Percentiles rank a stretch among this genome's conserved stretches.
Conservation (phyloP, 2,797 vertebrate species). For the Pyrocephalus nanus region DNA sequence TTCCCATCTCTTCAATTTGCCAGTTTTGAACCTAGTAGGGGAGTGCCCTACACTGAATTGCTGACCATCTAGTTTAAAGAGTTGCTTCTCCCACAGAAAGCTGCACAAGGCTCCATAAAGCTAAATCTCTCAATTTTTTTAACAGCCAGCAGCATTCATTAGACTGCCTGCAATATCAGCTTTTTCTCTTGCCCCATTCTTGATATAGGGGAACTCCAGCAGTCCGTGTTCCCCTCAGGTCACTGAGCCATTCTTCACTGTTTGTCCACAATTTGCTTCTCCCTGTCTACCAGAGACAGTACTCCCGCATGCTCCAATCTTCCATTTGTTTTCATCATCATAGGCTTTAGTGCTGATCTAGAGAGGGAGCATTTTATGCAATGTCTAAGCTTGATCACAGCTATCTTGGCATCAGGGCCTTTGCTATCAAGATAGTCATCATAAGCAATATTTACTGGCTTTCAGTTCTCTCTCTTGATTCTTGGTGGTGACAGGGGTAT, state of each 20-base stretch:
- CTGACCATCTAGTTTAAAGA: not conserved
- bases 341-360: not conserved
- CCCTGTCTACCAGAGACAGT: not conserved
- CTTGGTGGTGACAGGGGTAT: not conserved
- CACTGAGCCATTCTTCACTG: conserved; percentile 17
- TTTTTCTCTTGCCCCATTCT: not conserved
- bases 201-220: not conserved
- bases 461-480: not conserved
- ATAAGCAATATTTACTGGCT: not conserved
- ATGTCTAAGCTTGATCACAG: not conserved
- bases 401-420: not conserved
- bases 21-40: not conserved
- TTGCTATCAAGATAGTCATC: not conserved
- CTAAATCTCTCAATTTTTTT: not conserved
- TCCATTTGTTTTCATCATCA: not conserved
- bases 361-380: not conserved
- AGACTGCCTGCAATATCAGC: not conserved
- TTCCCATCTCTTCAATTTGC: not conserved
- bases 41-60: accelerated
- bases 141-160: not conserved
- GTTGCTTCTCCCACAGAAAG: not conserved
- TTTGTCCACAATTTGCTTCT: not conserved
- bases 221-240: not conserved
- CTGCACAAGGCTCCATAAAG: not conserved
- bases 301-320: not conserved